Evolutionary conservation across 2,113 vertebrate genomes (phyloP).

Genomic region (Rhinoptilus africanus): DNA sequence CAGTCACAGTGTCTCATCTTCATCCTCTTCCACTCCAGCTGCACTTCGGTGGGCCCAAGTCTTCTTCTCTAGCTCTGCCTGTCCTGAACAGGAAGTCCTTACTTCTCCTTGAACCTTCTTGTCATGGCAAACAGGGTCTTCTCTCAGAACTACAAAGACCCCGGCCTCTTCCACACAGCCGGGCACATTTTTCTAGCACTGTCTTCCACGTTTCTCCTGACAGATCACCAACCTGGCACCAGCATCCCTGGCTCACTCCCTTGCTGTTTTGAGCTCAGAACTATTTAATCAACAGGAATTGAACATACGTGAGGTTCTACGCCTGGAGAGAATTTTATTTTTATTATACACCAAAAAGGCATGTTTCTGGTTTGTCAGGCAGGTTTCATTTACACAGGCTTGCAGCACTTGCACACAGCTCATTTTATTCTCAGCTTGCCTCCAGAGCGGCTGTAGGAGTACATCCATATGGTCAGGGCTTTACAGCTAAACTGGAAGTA

Average conservation of each 20-base stretch:
- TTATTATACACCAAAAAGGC: constrained; percentile 47
- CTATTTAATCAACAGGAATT: constrained; percentile 14
- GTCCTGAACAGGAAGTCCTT: not conserved
- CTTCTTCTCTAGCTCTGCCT: not conserved
- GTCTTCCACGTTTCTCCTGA: not conserved
- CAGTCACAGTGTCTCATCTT: not conserved
- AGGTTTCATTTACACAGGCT: constrained; percentile 53
- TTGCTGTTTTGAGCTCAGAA: not conserved
- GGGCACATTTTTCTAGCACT: not conserved
- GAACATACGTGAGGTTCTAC: not conserved
- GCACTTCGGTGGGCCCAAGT: not conserved
- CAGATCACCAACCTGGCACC: not conserved
- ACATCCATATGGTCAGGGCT: constrained; percentile 34
- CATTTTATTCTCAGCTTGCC: constrained; percentile 66
- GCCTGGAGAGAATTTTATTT: constrained; percentile 52
- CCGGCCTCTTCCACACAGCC: not conserved
- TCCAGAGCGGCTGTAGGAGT: constrained; percentile 55
- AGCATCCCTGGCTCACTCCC: not conserved
- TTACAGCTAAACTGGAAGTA: constrained; percentile 36
- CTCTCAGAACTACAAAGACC: not conserved
- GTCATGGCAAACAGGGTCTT: not conserved
- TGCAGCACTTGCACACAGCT: constrained; percentile 39
- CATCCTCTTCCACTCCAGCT: not conserved
- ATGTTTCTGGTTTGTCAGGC: constrained; percentile 53
- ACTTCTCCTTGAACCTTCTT: not conserved